phyloP scores from a whole-genome alignment of 1,140 invertebrate genomes.

The Aphaenogaster rudis region DNA sequence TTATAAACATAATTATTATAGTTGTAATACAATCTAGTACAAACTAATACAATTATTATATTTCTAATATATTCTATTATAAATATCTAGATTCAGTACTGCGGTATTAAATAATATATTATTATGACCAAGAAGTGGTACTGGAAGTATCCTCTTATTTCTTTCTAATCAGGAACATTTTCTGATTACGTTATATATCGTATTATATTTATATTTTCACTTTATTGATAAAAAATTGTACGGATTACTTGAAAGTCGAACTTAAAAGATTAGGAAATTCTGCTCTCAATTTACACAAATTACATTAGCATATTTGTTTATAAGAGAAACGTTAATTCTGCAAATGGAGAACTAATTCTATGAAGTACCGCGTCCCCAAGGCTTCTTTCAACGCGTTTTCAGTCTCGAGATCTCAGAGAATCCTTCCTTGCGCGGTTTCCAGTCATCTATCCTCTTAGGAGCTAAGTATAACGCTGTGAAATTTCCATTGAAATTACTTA shows the following conservation, averaged over 20 bases:
- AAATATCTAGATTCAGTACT: neutral
- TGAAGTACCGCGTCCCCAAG: conserved; percentile 16
- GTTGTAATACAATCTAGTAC: neutral
- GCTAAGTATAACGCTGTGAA: conserved; percentile 62
- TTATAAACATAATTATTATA: neutral
- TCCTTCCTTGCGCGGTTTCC: conserved; percentile 57
- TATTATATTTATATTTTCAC: neutral
- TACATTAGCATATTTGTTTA: conserved; percentile 23
- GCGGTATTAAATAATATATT: neutral
- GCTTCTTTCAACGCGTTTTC: conserved; percentile 22
- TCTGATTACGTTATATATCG: neutral
- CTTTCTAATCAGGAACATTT: neutral
- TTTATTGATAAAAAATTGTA: neutral
- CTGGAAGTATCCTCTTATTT: neutral
- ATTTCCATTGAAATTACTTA: conserved; percentile 66
- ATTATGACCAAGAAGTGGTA: neutral
- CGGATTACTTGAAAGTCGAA: neutral
- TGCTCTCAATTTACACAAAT: neutral
- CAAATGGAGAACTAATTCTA: conserved; percentile 51
- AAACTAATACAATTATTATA: neutral
- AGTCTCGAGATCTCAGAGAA: conserved; percentile 24
- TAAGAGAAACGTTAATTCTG: conserved; percentile 39
- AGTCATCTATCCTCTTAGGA: conserved; percentile 64
- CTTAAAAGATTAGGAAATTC: neutral
- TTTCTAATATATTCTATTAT: neutral